Percentiles rank a stretch among this genome's conserved stretches.
Evolutionary conservation across 53 echinoderm and acorn worm genomes (phyloP).

Genomic region (Apostichopus leukothele): DNA sequence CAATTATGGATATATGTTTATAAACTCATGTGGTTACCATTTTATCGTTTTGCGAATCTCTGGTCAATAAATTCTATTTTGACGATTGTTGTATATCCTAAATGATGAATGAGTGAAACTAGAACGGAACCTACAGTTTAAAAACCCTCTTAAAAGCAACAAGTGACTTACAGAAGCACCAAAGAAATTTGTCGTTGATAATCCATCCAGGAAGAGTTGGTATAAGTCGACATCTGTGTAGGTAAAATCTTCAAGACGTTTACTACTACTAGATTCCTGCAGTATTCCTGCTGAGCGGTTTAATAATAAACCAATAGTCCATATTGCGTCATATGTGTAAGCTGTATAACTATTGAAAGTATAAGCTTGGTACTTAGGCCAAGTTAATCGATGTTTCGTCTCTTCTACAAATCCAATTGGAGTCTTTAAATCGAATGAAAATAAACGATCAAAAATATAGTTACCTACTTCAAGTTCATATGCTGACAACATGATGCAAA

Average conservation of each 20-base stretch:
- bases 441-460: background rate
- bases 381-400: background rate
- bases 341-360: slow-evolving; percentile 26
- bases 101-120: too few species aligned
- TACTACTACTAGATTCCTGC: background rate
- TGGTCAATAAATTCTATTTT: too few species aligned
- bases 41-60: too few species aligned
- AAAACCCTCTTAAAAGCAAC: too few species aligned
- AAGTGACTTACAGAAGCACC: slow-evolving; percentile 28
- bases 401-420: slow-evolving; percentile 1
- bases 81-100: too few species aligned
- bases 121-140: too few species aligned
- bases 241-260: slow-evolving; percentile 34
- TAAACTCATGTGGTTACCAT: too few species aligned
- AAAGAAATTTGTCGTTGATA: slow-evolving; percentile 3
- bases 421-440: slow-evolving; percentile 6
- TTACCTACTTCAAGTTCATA: too few species aligned
- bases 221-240: slow-evolving; percentile 22
- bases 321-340: slow-evolving; percentile 13
- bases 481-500: too few species aligned
- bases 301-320: slow-evolving; percentile 1
- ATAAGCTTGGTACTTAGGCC: background rate
- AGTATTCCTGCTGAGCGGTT: background rate
- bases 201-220: background rate
- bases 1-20: too few species aligned